These are phyloP conservation scores for Picus viridis DNA, from an alignment of 2,797 vertebrate genomes.

Conservation along the genomic window DNA sequence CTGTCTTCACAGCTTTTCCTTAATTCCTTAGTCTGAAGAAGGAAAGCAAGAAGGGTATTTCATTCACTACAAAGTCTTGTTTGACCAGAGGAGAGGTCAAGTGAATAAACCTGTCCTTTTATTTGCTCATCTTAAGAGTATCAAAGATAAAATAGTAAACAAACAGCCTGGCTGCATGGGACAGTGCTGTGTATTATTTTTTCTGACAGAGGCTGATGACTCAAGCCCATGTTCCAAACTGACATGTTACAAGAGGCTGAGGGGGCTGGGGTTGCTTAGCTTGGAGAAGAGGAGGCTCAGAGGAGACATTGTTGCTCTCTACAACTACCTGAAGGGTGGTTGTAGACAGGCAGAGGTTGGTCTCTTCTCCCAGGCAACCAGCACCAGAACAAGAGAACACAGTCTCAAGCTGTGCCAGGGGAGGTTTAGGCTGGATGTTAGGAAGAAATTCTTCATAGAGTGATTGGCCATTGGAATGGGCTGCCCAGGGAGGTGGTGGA, in stretches of 20 bases:
- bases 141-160: background rate
- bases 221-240: background rate
- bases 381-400: no score
- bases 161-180: background rate
- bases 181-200: background rate
- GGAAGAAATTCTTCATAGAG: no score
- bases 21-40: background rate
- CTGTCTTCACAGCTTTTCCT: background rate
- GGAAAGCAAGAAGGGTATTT: background rate
- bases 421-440: no score
- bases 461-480: no score
- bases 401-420: no score
- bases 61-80: background rate
- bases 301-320: no score
- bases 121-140: slow-evolving; percentile 1
- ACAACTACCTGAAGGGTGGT: no score
- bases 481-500: no score
- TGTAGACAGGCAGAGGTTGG: no score
- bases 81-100: background rate
- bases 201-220: background rate
- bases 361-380: no score
- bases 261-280: no score
- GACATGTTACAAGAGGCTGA: background rate
- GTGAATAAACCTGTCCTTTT: background rate
- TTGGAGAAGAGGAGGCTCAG: no score